Conservation (phyloP, 2,888 invertebrate species). For the Phalera bucephala region DNA sequence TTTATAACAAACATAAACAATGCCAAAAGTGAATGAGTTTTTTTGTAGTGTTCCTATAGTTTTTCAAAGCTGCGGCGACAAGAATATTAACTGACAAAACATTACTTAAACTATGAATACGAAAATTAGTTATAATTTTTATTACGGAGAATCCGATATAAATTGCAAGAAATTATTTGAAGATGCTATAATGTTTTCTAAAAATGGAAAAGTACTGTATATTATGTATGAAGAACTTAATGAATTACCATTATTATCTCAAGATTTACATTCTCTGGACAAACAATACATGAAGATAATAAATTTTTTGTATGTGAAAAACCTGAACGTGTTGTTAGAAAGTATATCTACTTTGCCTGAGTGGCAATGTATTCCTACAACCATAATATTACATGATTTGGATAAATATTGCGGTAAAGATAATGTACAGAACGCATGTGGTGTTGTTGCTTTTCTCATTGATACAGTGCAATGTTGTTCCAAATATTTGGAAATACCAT, state of each 20-base stretch:
- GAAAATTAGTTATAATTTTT: conserved; percentile 36
- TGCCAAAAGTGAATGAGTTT: no score
- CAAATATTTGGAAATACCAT: conserved; percentile 33
- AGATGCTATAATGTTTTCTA: conserved; percentile 54
- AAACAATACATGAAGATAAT: conserved; percentile 73
- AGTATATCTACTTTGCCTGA: conserved; percentile 56
- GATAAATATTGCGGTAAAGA: conserved; percentile 50
- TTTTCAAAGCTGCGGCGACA: no score
- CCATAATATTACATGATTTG: conserved; percentile 67
- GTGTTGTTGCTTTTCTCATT: conserved; percentile 54
- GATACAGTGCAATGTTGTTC: conserved; percentile 57
- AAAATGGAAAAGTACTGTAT: conserved; percentile 66
- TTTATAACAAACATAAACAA: no score
- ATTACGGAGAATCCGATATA: conserved; percentile 41
- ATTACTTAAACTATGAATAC: neutral
- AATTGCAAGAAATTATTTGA: conserved; percentile 65
- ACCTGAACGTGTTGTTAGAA: conserved; percentile 56
- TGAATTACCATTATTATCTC: conserved; percentile 66
- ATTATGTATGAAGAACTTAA: conserved; percentile 61
- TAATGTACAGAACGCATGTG: conserved; percentile 60
- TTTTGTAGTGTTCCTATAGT: no score
- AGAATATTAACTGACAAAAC: no score
- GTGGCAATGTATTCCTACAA: conserved; percentile 65
- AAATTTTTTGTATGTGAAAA: conserved; percentile 65
- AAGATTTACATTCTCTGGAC: conserved; percentile 54